Evolutionary conservation across 1,140 invertebrate species (phyloP).

Genomic region (Lineus longissimus): DNA sequence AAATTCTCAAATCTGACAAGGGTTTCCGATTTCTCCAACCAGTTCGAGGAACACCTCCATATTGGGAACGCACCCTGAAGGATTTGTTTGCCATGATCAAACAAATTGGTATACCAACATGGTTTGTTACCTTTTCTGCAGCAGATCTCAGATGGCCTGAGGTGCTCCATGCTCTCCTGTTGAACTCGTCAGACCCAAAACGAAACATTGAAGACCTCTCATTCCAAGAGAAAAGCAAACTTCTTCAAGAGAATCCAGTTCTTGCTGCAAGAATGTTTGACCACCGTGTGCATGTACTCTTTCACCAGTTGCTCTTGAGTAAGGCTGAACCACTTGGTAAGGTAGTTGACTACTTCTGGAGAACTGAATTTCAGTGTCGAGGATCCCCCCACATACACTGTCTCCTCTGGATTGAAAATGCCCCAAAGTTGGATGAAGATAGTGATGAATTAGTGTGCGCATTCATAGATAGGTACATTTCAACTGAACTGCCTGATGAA

Average conservation of each 20-base stretch:
- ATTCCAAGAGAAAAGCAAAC: background rate
- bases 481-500: background rate
- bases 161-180: background rate
- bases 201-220: background rate
- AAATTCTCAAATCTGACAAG: background rate
- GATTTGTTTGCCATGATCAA: background rate
- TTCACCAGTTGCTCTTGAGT: slow-evolving; percentile 6
- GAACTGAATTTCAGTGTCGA: slow-evolving; percentile 20
- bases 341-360: slow-evolving; percentile 15
- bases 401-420: background rate
- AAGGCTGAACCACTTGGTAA: slow-evolving; percentile 12
- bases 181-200: background rate
- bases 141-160: background rate
- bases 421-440: background rate
- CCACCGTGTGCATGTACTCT: background rate
- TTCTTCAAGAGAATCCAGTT: slow-evolving; percentile 3
- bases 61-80: background rate
- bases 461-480: slow-evolving; percentile 1
- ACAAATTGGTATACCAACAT: slow-evolving; percentile 4
- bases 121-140: background rate
- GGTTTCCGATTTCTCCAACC: slow-evolving; percentile 3
- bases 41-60: slow-evolving; percentile 1
- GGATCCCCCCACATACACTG: slow-evolving; percentile 8
- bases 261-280: slow-evolving; percentile 6
- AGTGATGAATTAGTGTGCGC: background rate